Evolutionary conservation across 2,113 vertebrate species (phyloP).

Genomic region (Tyrannus savana): DNA sequence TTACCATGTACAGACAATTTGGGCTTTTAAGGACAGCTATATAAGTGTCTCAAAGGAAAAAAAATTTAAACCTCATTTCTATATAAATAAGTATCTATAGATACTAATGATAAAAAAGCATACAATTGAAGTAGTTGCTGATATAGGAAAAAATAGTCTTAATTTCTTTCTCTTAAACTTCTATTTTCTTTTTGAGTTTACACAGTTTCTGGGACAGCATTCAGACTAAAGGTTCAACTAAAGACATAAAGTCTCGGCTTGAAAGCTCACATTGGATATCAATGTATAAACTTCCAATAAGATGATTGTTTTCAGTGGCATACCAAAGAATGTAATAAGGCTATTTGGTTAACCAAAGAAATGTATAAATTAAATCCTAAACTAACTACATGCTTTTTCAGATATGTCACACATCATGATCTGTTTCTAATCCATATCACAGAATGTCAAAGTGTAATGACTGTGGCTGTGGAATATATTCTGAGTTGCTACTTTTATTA

Average conservation of each 20-base stretch:
- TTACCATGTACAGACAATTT: neutral
- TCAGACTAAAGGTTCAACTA: neutral
- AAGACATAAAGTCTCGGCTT: neutral
- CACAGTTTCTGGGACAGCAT: neutral
- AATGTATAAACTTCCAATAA: neutral
- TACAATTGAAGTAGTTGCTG: neutral
- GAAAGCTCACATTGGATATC: neutral
- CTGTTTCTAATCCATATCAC: conserved; percentile 3
- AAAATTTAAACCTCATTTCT: neutral
- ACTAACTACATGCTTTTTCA: conserved; percentile 9
- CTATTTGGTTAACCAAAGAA: neutral
- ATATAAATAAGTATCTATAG: neutral
- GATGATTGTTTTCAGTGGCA: conserved; percentile 14
- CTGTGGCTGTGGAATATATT: neutral
- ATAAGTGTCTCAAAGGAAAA: neutral
- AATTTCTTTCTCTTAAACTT: neutral
- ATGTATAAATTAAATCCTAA: conserved; percentile 7
- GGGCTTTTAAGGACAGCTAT: neutral
- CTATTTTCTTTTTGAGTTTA: neutral
- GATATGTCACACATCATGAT: neutral
- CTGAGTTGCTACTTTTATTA: neutral
- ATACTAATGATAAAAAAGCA: neutral
- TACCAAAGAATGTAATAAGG: conserved; percentile 3
- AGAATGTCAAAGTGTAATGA: neutral
- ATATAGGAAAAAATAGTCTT: neutral